Evolutionary conservation across 2,797 vertebrate species (phyloP).

Genomic region (Rhinophrynus dorsalis): DNA sequence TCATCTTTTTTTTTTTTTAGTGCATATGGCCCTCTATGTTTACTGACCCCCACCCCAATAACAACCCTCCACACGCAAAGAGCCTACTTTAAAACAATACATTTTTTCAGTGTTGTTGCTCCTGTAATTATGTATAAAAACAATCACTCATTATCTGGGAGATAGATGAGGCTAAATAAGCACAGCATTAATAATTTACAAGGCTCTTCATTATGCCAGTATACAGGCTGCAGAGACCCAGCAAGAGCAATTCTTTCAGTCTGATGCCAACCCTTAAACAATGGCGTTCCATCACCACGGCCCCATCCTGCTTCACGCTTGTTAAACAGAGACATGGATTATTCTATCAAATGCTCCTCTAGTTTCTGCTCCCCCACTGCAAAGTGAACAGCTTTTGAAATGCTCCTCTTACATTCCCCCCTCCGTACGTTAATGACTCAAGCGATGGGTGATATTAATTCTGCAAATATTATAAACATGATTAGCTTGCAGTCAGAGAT

Average conservation of each 20-base stretch:
- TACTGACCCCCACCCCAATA: constrained; percentile 52
- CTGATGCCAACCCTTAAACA: constrained; percentile 96
- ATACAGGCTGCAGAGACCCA: constrained; percentile 87
- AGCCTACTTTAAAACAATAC: constrained; percentile 72
- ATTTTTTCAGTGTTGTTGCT: constrained; percentile 89
- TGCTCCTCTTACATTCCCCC: constrained; percentile 53
- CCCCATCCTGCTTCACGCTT: constrained; percentile 93
- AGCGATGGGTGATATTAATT: constrained; percentile 88
- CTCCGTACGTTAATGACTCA: constrained; percentile 88
- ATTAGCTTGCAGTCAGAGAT: constrained; percentile 94
- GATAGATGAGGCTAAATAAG: constrained; percentile 99
- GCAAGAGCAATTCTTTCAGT: constrained; percentile 93
- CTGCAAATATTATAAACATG: constrained; percentile 93
- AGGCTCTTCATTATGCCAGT: constrained; percentile 98
- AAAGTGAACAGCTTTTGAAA: constrained; percentile 77
- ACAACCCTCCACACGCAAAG: constrained; percentile 41
- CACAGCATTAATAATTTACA: constrained; percentile 99
- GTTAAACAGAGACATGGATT: constrained; percentile 98
- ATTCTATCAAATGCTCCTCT: constrained; percentile 99
- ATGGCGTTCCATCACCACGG: constrained; percentile 92
- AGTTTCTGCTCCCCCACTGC: constrained; percentile 80
- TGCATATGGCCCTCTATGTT: too few relatives aligned
- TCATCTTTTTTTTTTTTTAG: too few relatives aligned
- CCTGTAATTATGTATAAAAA: constrained; percentile 98
- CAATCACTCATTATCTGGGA: constrained; percentile 99